Conservation (phyloP, 2,888 invertebrate genomes). For the Pollenia angustigena region DNA sequence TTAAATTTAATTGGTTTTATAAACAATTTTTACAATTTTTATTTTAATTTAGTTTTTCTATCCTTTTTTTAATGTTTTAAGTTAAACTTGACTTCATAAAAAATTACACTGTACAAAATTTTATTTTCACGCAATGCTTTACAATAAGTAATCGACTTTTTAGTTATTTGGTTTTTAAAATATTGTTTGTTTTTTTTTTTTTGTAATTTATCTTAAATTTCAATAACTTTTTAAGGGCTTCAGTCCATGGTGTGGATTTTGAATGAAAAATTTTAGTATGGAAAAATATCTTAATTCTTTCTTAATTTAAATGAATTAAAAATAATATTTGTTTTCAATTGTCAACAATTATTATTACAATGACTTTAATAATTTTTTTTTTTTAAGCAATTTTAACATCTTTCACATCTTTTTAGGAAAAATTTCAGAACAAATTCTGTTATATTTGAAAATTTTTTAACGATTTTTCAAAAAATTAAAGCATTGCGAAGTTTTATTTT, state of each 20-base stretch:
- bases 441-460: too few species aligned
- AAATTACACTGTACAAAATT: constrained; percentile 73
- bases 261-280: too few species aligned
- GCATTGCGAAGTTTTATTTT: too few species aligned
- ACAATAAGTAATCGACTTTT: constrained; percentile 70
- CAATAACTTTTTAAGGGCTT: too few species aligned
- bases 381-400: neutral
- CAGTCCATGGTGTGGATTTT: too few species aligned
- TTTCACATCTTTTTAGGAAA: too few species aligned
- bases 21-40: constrained; percentile 53
- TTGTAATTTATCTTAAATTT: constrained; percentile 3
- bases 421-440: too few species aligned
- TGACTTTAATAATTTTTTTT: neutral
- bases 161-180: constrained; percentile 1
- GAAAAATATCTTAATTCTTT: too few species aligned
- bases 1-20: constrained; percentile 17
- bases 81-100: constrained; percentile 66
- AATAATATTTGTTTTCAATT: neutral
- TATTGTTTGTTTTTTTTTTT: neutral
- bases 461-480: too few species aligned
- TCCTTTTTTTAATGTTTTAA: constrained; percentile 28
- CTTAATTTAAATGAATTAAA: neutral
- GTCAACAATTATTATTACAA: constrained; percentile 21
- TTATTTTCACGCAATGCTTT: constrained; percentile 64
- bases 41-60: constrained; percentile 6